Percentiles rank a stretch among this genome's conserved stretches.
These are phyloP conservation scores for Molanna angustata DNA, from an alignment of 2,888 invertebrate genomes.

Conservation along the genomic window DNA sequence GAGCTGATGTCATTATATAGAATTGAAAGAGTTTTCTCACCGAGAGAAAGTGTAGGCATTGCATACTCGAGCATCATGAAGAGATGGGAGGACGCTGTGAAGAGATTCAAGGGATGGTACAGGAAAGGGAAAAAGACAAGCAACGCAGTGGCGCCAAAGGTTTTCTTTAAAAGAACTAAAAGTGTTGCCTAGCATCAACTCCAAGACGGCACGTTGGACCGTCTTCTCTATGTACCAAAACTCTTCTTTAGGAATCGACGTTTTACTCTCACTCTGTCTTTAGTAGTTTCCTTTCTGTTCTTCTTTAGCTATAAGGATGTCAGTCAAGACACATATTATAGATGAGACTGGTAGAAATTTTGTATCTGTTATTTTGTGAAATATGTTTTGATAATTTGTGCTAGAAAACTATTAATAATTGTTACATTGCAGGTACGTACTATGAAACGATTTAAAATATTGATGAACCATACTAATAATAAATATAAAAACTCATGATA, in stretches of 20 bases:
- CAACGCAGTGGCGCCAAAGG: constrained; percentile 18
- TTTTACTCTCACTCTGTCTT: constrained; percentile 9
- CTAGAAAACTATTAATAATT: too few species aligned
- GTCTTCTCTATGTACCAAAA: constrained; percentile 17
- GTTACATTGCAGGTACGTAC: too few species aligned
- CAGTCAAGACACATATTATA: constrained; percentile 4
- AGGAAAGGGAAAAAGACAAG: constrained; percentile 19
- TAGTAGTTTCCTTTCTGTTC: constrained; percentile 17
- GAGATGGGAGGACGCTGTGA: constrained; percentile 59
- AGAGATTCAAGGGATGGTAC: constrained; percentile 59
- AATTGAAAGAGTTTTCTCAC: constrained; percentile 62
- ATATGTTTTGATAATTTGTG: too few species aligned
- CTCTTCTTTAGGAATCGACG: constrained; percentile 15
- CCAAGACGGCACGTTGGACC: constrained; percentile 15
- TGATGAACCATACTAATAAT: too few species aligned
- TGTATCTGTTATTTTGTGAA: too few species aligned
- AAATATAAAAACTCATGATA: too few species aligned
- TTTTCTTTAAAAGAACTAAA: constrained; percentile 16
- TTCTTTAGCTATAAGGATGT: constrained; percentile 16
- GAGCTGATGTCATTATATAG: constrained; percentile 61
- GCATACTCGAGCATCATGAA: constrained; percentile 43
- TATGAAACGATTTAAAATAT: too few species aligned
- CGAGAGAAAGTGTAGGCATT: constrained; percentile 44
- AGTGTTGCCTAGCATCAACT: constrained; percentile 22
- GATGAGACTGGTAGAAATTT: constrained; percentile 14